phyloP scores from a whole-genome alignment of 2,888 invertebrate species.

The Habroteleia sp. region DNA sequence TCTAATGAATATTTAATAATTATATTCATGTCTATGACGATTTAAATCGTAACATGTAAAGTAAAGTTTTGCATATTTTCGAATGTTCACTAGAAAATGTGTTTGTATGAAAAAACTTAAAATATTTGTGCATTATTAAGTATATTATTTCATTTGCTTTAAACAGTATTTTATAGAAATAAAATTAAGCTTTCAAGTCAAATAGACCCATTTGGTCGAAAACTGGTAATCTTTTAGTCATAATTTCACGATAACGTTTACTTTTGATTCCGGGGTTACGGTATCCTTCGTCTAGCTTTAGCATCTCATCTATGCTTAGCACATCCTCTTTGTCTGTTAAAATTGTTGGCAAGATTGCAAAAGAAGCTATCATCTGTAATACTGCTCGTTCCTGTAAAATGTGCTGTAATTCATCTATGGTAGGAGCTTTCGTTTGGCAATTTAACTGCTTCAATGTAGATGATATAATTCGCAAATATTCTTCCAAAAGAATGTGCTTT shows the following conservation, averaged over 20 bases:
- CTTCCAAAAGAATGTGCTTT: constrained; percentile 66
- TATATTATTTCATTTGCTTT: too few species aligned
- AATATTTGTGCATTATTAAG: too few species aligned
- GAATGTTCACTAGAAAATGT: too few species aligned
- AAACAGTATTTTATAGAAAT: too few species aligned
- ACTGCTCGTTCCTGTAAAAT: constrained; percentile 62
- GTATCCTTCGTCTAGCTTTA: constrained; percentile 37
- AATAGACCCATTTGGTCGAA: constrained; percentile 71
- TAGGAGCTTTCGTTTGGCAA: constrained; percentile 72
- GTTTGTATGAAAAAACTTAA: too few species aligned
- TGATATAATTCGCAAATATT: constrained; percentile 68
- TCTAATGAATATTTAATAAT: too few species aligned
- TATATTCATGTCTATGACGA: too few species aligned
- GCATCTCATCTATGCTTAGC: constrained; percentile 69
- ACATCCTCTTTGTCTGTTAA: constrained; percentile 68
- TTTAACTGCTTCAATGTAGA: constrained; percentile 70
- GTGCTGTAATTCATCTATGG: constrained; percentile 64
- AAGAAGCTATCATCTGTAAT: constrained; percentile 68
- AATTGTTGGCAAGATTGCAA: constrained; percentile 70
- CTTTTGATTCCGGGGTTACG: constrained; percentile 47
- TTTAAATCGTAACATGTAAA: too few species aligned
- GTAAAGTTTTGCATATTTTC: too few species aligned
- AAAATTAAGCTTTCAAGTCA: constrained; percentile 64
- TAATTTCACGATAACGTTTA: constrained; percentile 65
- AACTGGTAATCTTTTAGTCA: constrained; percentile 68